These are phyloP conservation scores for Formica aserva DNA, from an alignment of 2,888 invertebrate species.

Conservation along the genomic window DNA sequence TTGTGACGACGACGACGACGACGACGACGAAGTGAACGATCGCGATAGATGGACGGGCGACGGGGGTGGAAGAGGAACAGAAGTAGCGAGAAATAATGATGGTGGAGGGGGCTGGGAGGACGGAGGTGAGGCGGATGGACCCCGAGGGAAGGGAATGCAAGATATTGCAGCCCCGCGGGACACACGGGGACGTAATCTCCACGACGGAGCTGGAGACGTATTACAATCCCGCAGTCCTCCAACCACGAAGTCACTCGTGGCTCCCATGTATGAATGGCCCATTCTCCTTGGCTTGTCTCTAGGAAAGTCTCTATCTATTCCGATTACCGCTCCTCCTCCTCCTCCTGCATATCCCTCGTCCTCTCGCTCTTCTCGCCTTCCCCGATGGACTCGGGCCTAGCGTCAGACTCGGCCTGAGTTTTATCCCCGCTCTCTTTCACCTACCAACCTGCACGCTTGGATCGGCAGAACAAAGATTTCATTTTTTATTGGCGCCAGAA, in stretches of 20 bases:
- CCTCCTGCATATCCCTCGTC: slow-evolving; percentile 59
- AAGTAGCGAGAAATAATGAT: slow-evolving; percentile 56
- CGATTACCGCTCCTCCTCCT: slow-evolving; percentile 78
- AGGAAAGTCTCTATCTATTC: slow-evolving; percentile 83
- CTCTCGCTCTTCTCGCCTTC: slow-evolving; percentile 65
- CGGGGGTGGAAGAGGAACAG: slow-evolving; percentile 62
- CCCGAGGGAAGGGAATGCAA: slow-evolving; percentile 83
- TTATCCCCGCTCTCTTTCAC: slow-evolving; percentile 67
- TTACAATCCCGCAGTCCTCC: slow-evolving; percentile 83
- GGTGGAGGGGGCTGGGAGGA: slow-evolving; percentile 51
- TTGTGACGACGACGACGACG: slow-evolving; percentile 45
- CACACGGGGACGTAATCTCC: slow-evolving; percentile 85
- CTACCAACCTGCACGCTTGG: slow-evolving; percentile 67
- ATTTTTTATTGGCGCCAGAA: slow-evolving; percentile 73
- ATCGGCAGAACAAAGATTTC: slow-evolving; percentile 80
- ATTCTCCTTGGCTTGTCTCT: slow-evolving; percentile 85
- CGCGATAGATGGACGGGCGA: slow-evolving; percentile 62
- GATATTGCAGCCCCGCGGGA: slow-evolving; percentile 86
- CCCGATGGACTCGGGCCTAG: slow-evolving; percentile 58
- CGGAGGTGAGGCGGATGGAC: slow-evolving; percentile 62
- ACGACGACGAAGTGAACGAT: slow-evolving; percentile 64
- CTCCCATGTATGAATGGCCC: slow-evolving; percentile 83
- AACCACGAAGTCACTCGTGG: slow-evolving; percentile 81
- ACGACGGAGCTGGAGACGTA: slow-evolving; percentile 84
- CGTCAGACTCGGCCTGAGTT: slow-evolving; percentile 71